Evolutionary conservation across 1,140 invertebrate genomes (phyloP), one percentile per base, ranked within the genome.

Genomic region (Drosophila tristis): DNA sequence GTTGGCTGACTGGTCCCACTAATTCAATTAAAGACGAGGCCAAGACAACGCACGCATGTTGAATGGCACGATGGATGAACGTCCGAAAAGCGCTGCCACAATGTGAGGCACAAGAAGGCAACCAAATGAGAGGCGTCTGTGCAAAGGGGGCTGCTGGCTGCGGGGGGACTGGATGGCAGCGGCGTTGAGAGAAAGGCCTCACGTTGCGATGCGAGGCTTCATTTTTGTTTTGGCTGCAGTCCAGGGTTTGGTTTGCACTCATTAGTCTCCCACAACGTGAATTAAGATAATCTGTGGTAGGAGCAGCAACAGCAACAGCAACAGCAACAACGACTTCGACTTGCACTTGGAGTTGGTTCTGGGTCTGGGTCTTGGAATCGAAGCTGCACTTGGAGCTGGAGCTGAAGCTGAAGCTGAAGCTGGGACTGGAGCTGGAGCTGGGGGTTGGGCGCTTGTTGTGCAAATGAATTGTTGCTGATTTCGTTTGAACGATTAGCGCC

Each of bases 231-330:
- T 68, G 70, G 62, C 63, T 67, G 62, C 51, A 70, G 56, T 73
- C 45, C 53, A 64, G 60, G 64, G 20, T 20, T 20, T 20, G 20
- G 65, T 70, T 70, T 91, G 90, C 85, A 91, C 90, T 91, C 90
- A 91, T 91, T 91, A 91, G 90, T 91, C 90, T 91, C 90, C 90
- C 90, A 91, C 90, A 91, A 91, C 90, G 90, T 91, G 90, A 91
- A 91, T 91, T 91, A 91, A 91, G 90, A 91, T 91, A 91, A 91
- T 91, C 90, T 91, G 60, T 42, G 11, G 35, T 54, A 48, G 64
- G 70, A 53, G 75, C 76, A 60, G 56, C 29, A 31, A 7, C 29
- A 31, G 8, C 29, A 31, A 8, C 29, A 31, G 3, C 64, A 71
- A 73, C 74, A 31, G 4, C 9, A 39, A 1, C 35, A 39, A 5